A percentile compares a stretch with the other conserved stretches of the same genome.
Conservation (phyloP, 2,888 invertebrate species). For the Athetis lepigone region DNA sequence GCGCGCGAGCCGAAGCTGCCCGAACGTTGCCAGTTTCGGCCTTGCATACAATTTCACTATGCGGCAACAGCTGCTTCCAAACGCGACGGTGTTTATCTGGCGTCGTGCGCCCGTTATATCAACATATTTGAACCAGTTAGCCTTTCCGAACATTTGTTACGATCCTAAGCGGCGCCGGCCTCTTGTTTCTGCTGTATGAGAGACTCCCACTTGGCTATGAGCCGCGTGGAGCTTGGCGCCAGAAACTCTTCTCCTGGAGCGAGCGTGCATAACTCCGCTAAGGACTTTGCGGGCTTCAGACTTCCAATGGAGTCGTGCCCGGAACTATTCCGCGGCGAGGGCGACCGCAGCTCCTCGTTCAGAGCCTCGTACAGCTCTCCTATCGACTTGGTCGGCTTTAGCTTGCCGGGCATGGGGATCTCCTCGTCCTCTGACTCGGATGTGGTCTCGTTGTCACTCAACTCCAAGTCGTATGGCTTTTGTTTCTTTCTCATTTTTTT, state of each 20-base stretch:
- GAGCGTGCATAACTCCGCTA: slow-evolving; percentile 93
- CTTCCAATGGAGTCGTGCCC: slow-evolving; percentile 86
- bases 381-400: slow-evolving; percentile 92
- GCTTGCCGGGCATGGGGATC: slow-evolving; percentile 90
- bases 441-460: slow-evolving; percentile 90
- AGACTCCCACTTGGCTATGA: slow-evolving; percentile 96
- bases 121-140: slow-evolving; percentile 72
- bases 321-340: slow-evolving; percentile 85
- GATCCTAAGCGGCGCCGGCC: slow-evolving; percentile 86
- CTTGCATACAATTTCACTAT: slow-evolving; percentile 61
- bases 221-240: slow-evolving; percentile 92
- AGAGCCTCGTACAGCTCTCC: slow-evolving; percentile 92
- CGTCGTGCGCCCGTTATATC: slow-evolving; percentile 68
- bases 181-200: slow-evolving; percentile 93
- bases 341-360: slow-evolving; percentile 85
- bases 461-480: slow-evolving; percentile 91
- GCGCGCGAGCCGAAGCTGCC: slow-evolving; percentile 48
- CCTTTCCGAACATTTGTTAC: slow-evolving; percentile 57
- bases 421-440: slow-evolving; percentile 91
- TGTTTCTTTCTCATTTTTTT: slow-evolving; percentile 92
- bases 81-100: slow-evolving; percentile 59
- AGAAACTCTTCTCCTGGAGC: slow-evolving; percentile 91
- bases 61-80: slow-evolving; percentile 56
- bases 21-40: slow-evolving; percentile 62
- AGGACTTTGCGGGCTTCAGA: slow-evolving; percentile 92